A percentile compares a stretch with the other conserved stretches of the same genome.
phyloP scores from a whole-genome alignment of 2,888 invertebrate genomes.

The Gymnoscelis rufifasciata region DNA sequence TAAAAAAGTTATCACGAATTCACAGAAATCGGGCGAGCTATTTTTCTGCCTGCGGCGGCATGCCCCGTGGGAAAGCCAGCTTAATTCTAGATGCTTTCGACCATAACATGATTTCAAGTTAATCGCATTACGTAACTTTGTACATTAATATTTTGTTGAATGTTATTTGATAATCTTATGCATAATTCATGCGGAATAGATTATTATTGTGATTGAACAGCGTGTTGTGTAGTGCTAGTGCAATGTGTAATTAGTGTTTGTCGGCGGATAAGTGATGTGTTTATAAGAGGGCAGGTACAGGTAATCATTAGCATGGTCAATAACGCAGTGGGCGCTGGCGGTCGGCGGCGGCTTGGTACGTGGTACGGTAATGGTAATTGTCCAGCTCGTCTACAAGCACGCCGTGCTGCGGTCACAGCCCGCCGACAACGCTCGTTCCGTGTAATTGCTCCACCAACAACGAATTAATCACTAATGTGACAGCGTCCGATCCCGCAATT shows the following conservation, averaged over 20 bases:
- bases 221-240: slow-evolving; percentile 27
- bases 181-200: slow-evolving; percentile 24
- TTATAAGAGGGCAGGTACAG: slow-evolving; percentile 57
- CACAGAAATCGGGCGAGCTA: slow-evolving; percentile 67
- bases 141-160: slow-evolving; percentile 15
- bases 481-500: slow-evolving; percentile 51
- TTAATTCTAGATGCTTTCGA: slow-evolving; percentile 46
- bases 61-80: slow-evolving; percentile 60
- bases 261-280: slow-evolving; percentile 39
- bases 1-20: slow-evolving; percentile 75
- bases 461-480: slow-evolving; percentile 70
- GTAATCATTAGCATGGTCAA: slow-evolving; percentile 65
- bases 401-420: slow-evolving; percentile 45
- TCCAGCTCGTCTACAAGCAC: slow-evolving; percentile 32
- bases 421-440: slow-evolving; percentile 55
- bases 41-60: slow-evolving; percentile 61
- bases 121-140: slow-evolving; percentile 21
- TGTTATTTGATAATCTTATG: slow-evolving; percentile 18
- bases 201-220: slow-evolving; percentile 30
- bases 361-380: slow-evolving; percentile 42
- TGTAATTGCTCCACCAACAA: slow-evolving; percentile 63
- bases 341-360: neutral
- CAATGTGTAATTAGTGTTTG: slow-evolving; percentile 39
- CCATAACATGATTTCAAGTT: slow-evolving; percentile 41
- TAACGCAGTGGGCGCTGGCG: slow-evolving; percentile 48